Evolutionary conservation across 2,113 vertebrate genomes (phyloP).

Genomic region (Amblyornis subalaris): DNA sequence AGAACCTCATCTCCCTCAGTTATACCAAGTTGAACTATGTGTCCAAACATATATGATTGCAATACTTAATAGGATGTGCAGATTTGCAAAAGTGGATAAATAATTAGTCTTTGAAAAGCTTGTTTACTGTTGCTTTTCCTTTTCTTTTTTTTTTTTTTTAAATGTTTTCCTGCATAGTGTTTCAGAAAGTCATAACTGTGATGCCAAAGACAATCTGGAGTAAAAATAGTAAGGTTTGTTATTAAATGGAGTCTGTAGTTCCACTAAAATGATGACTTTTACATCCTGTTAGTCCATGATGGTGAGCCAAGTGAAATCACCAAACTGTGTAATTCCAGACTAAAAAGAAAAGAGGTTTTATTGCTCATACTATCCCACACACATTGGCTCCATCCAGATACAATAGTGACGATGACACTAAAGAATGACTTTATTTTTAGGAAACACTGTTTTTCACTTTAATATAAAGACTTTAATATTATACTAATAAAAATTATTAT

Average conservation of each 20-base stretch:
- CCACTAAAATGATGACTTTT: neutral
- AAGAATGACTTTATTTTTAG: neutral
- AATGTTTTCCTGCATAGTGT: neutral
- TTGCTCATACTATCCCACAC: neutral
- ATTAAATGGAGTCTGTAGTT: neutral
- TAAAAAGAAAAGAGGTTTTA: neutral
- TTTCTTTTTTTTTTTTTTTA: neutral
- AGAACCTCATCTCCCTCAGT: neutral
- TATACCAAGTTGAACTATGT: neutral
- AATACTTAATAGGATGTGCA: neutral
- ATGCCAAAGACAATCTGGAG: neutral
- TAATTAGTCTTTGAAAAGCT: neutral
- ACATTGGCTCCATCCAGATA: rapidly evolving
- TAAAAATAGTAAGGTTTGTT: neutral
- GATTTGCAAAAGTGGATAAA: neutral
- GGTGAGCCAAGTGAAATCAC: neutral
- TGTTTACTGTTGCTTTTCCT: neutral
- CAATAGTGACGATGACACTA: neutral
- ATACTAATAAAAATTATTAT: neutral
- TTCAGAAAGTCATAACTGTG: neutral
- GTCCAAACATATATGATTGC: neutral
- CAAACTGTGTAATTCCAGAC: neutral
- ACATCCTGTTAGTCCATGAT: neutral
- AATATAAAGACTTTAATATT: neutral
- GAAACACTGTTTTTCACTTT: neutral